Conservation (phyloP, 2,113 vertebrate species). For the Echinops telfairi region DNA sequence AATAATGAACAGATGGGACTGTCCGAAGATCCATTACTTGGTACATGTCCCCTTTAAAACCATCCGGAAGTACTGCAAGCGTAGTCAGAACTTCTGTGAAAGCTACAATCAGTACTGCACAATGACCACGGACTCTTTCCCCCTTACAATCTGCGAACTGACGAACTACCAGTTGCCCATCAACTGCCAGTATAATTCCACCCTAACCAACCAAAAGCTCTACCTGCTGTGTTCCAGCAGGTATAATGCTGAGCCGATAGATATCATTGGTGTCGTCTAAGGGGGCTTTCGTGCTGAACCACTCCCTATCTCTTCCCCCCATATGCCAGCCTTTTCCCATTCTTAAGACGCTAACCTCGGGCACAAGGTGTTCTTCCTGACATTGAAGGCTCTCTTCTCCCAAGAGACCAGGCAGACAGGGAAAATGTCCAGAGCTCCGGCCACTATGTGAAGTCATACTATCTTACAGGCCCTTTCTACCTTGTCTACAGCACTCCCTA, state of each 20-base stretch:
- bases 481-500: slow-evolving; percentile 25
- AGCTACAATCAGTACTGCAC: slow-evolving; percentile 74
- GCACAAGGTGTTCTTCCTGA: neutral
- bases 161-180: neutral
- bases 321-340: neutral
- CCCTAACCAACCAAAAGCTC: slow-evolving; percentile 52
- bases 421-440: slow-evolving; percentile 10
- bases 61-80: slow-evolving; percentile 6
- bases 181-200: slow-evolving; percentile 64
- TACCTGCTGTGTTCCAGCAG: slow-evolving; percentile 74
- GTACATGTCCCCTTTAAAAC: slow-evolving; percentile 51
- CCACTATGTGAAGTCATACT: neutral
- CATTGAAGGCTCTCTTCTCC: neutral
- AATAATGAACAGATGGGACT: neutral
- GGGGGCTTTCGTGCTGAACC: neutral
- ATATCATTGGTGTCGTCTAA: slow-evolving; percentile 61
- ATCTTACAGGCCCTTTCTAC: slow-evolving; percentile 26
- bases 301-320: neutral
- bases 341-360: neutral
- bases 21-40: slow-evolving; percentile 71
- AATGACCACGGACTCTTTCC: slow-evolving; percentile 29
- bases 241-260: slow-evolving; percentile 59
- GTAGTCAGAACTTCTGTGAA: slow-evolving; percentile 74
- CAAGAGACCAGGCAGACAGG: neutral
- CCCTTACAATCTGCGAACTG: slow-evolving; percentile 57